Base-by-base conservation (phyloP, 2,888 invertebrate species). In the Abrostola tripartita region DNA sequence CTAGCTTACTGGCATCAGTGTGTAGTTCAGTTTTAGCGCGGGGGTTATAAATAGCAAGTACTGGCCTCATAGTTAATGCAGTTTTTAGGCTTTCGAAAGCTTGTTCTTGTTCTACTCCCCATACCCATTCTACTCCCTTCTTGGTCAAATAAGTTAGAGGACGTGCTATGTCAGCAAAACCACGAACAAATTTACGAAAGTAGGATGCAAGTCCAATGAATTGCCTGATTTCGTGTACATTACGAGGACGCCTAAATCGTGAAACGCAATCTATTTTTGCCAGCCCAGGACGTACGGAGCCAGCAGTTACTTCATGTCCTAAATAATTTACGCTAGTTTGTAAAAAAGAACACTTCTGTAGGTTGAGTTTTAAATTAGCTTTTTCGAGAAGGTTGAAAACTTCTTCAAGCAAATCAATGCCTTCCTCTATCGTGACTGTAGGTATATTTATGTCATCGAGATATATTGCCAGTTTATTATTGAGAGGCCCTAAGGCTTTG, bases 361-460 rank as follows among this genome's bases (percentile, higher is more conserved):
- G 6, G 38, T 52, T 52, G 0, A 52, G 12, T 38, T 52, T 52
- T 38, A 52, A 52, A 52, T 52, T 52, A 6, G 52, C 52, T n/a
- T 12, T 12, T 1, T 6, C 1, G 5, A 52, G 12, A 8, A 52
- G 38, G 0, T 52, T 52, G 0, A 52, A n/a, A 37, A 52, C 52
- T 5, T 52, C 52, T 38, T 37, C 52, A 1, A 52, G 12, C 38
- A 52, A 5, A 1, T 52, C 38, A 0, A 52, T 37, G 5, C 52
- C 52, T 52, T 52, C 52, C 8, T 38, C 38, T 8, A 52, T 38
- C 5, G 38, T 38, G 4, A n/a, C 12, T 0, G 52, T 36, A 4
- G 52, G 52, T 5, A 52, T 7, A n/a, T 1, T 52, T 0, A 52
- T 5, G 9, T 52, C 52, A 38, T 52, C 52, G 11, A 52, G 52